These are phyloP conservation scores for Tolmerus cingulatus DNA, from an alignment of 2,888 invertebrate species.

Conservation along the genomic window DNA sequence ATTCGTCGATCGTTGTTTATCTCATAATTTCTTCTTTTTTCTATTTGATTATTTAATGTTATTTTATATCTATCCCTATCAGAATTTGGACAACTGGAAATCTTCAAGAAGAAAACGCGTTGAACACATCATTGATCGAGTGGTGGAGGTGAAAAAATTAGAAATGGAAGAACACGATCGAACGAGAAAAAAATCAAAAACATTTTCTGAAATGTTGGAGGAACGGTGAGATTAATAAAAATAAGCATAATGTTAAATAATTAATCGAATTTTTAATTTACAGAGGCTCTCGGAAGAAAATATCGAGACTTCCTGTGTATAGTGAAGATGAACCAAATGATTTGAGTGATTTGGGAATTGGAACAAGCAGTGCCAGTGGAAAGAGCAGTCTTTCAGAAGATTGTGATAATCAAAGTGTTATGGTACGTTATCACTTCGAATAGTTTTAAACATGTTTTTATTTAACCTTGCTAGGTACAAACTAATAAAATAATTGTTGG, in stretches of 20 bases:
- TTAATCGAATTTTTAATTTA: neutral
- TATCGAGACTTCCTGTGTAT: constrained; percentile 73
- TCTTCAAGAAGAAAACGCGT: constrained; percentile 90
- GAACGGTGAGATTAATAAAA: constrained; percentile 69
- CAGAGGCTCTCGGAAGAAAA: constrained; percentile 68
- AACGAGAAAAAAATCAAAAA: constrained; percentile 82
- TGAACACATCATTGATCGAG: constrained; percentile 88
- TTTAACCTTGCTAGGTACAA: too few species aligned
- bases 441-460: neutral
- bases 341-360: constrained; percentile 83
- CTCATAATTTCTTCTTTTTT: neutral
- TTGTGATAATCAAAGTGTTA: constrained; percentile 71
- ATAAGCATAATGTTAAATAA: neutral
- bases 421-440: constrained; percentile 64
- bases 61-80: constrained; percentile 53
- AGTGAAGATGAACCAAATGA: constrained; percentile 84
- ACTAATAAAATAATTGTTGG: too few species aligned
- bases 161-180: constrained; percentile 80
- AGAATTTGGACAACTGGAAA: constrained; percentile 96
- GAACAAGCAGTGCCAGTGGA: constrained; percentile 67
- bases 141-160: constrained; percentile 87
- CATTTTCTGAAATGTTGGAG: constrained; percentile 94
- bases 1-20: neutral
- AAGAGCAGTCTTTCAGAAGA: constrained; percentile 73
- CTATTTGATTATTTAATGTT: neutral